Conservation (phyloP, 2,888 invertebrate species). For the Epinotia nisella region DNA sequence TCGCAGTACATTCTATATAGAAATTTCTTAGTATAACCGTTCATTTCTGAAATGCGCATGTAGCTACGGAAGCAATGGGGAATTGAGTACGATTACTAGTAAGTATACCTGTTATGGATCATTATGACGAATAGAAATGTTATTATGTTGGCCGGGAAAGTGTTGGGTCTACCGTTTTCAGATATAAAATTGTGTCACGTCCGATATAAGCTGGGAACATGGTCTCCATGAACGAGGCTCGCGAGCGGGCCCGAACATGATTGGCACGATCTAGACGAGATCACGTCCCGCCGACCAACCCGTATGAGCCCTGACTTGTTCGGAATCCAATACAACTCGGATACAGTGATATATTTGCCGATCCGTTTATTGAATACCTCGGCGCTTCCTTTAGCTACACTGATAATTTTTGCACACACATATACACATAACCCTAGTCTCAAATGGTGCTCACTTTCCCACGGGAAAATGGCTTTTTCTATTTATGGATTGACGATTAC, state of each 20-base stretch:
- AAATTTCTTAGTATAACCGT: constrained; percentile 20
- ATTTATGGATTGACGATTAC: not conserved
- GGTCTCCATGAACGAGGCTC: constrained; percentile 38
- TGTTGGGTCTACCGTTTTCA: constrained; percentile 33
- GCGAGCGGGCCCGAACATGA: constrained; percentile 35
- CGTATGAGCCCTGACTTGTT: constrained; percentile 11
- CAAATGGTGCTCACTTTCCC: constrained; percentile 26
- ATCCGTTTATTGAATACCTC: constrained; percentile 40
- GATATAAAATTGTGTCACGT: constrained; percentile 45
- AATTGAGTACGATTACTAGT: constrained; percentile 8
- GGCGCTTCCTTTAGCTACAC: constrained; percentile 23
- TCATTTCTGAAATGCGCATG: constrained; percentile 2
- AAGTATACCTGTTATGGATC: constrained; percentile 7
- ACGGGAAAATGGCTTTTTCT: constrained; percentile 24
- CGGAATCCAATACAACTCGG: constrained; percentile 9
- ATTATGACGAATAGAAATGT: constrained; percentile 34
- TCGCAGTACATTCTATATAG: not conserved
- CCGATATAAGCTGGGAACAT: constrained; percentile 45
- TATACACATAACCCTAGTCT: constrained; percentile 8
- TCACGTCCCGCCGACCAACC: constrained; percentile 39
- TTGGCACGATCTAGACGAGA: constrained; percentile 44
- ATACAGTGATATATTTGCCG: constrained; percentile 16
- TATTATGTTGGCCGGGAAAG: constrained; percentile 23
- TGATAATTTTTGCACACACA: constrained; percentile 32
- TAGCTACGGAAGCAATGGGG: not conserved